These are phyloP conservation scores for Anableps anableps DNA, from an alignment of 2,797 vertebrate species.

Conservation along the genomic window DNA sequence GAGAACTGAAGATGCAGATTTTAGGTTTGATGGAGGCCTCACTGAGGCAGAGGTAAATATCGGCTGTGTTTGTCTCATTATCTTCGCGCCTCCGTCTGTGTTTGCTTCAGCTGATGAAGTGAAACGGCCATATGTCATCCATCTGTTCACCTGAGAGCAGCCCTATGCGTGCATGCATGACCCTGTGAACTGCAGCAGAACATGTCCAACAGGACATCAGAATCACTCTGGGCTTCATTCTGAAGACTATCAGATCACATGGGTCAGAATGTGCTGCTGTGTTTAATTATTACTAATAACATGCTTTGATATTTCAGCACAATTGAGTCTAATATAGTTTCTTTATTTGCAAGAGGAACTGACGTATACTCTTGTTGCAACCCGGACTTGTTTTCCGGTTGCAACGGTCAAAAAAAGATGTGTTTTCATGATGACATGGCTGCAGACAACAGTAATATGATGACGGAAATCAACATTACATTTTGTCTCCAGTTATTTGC, in stretches of 20 bases:
- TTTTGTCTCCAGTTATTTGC: neutral
- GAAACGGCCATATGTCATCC: conserved; percentile 37
- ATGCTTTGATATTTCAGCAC: neutral
- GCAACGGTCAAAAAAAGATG: neutral
- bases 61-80: conserved; percentile 15
- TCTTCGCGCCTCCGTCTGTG: conserved; percentile 28
- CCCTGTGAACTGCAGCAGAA: neutral
- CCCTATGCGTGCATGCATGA: conserved; percentile 6
- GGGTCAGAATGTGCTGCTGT: neutral
- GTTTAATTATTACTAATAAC: neutral
- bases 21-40: neutral
- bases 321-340: neutral
- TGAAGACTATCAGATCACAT: fast-evolving
- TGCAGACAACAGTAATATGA: neutral
- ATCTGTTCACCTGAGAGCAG: conserved; percentile 47
- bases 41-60: conserved; percentile 1
- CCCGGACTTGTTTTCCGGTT: neutral
- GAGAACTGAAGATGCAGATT: neutral
- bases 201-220: neutral
- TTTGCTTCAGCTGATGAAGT: conserved; percentile 18
- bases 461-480: neutral
- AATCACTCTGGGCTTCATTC: neutral
- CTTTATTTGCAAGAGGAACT: neutral
- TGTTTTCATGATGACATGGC: neutral
- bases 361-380: neutral